phyloP scores from a whole-genome alignment of 2,113 vertebrate species.

The Neogobius melanostomus region DNA sequence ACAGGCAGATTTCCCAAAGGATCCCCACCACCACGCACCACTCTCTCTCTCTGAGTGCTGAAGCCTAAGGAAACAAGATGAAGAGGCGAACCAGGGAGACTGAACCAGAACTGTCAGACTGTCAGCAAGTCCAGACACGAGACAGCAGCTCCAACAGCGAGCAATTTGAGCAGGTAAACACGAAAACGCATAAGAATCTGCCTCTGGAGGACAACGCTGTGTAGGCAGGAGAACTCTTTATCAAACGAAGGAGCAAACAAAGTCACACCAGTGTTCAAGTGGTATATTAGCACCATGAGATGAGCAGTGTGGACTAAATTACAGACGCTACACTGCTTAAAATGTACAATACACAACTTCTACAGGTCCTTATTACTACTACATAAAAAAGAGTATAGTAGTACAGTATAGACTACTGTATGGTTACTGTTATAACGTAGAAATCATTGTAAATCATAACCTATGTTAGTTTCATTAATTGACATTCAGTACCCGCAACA shows the following conservation, averaged over 20 bases:
- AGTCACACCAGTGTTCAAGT: conserved; percentile 19
- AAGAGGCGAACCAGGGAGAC: conserved; percentile 18
- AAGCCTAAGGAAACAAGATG: conserved; percentile 23
- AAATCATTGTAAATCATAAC: too few relatives aligned
- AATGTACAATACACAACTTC: background rate
- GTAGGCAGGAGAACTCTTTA: conserved; percentile 25
- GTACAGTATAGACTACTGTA: too few relatives aligned
- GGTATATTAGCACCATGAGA: conserved; percentile 1
- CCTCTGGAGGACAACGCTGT: conserved; percentile 6
- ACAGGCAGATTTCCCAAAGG: conserved; percentile 4
- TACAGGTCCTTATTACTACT: too few relatives aligned
- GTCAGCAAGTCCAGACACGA: conserved; percentile 39
- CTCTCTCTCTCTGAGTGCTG: conserved; percentile 12
- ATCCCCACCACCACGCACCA: background rate
- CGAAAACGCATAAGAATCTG: conserved; percentile 9
- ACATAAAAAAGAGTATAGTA: too few relatives aligned
- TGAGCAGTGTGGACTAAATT: background rate
- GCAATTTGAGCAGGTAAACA: conserved; percentile 33
- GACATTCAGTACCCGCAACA: too few relatives aligned
- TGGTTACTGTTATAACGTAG: too few relatives aligned
- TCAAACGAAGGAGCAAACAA: conserved; percentile 25
- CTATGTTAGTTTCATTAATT: too few relatives aligned
- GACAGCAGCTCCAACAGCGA: conserved; percentile 12
- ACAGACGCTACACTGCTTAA: background rate
- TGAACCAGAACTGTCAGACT: conserved; percentile 23